Base-by-base conservation (phyloP, 2,113 vertebrate species). In the Corapipo altera region DNA sequence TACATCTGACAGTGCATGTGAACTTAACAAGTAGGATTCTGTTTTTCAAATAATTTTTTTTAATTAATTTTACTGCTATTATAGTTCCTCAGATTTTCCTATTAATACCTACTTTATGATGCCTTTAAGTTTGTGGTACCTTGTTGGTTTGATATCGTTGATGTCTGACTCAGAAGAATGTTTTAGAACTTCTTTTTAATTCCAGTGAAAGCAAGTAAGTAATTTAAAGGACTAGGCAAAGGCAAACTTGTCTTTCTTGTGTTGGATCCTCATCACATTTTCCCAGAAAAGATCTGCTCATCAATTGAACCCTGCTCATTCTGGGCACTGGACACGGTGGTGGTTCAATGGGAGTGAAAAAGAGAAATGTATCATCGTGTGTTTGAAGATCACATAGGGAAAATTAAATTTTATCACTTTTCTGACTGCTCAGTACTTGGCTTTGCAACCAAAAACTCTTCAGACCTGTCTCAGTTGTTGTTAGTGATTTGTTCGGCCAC, bases 391-490 rank as follows among this genome's bases (percentile, higher is more conserved):
- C 49, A 46, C 1, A 2, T 9, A 22, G 6, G 2, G 21, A 30
- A 83, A 79, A 43, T 62, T 57, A 5, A 48, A 80, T 27, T 35
- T 49, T 11, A 23, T 54, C 22, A 54, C 14, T 61, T 64, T 82
- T 79, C 66, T 83, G 49, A 18, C 39, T 33, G 9, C 41, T 74
- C 17, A 22, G 70, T 44, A 43, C 23, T 92, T 71, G 51, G 8
- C 43, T 88, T 70, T 21, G 4, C 35, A 78, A 12, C 10, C 0
- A 0, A n/a, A 65, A 74, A 26, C 12, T 79, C 66, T 59, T 75
- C 57, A 89, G 54, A 30, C 13, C n/a, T 21, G 1, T 28, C n/a
- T 62, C 51, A 8, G 2, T 30, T 0, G 0, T 14, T 69, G 33
- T 23, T 33, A 57, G 44, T 24, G 19, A 35, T 65, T 54, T 61